Evolutionary conservation across 2,888 invertebrate species (phyloP).

Genomic region (Philopedon plagiatum): DNA sequence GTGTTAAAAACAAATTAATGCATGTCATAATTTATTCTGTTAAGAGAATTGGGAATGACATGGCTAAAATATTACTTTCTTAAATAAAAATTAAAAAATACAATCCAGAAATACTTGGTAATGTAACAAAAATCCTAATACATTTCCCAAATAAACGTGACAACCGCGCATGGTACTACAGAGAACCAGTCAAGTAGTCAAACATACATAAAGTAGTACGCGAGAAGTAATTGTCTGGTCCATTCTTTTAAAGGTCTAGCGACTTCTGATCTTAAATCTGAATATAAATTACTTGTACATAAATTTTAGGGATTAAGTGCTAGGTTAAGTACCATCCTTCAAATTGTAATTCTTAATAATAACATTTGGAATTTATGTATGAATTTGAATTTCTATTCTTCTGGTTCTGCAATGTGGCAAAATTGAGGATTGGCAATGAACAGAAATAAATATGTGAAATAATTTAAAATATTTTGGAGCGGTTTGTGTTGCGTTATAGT

Average conservation of each 20-base stretch:
- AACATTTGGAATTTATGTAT: constrained; percentile 13
- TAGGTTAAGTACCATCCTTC: background rate
- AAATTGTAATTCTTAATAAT: constrained; percentile 2
- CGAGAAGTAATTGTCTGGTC: constrained; percentile 49
- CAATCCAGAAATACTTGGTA: background rate
- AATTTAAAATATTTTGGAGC: no score
- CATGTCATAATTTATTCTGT: background rate
- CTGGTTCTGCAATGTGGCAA: background rate
- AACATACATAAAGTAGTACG: constrained; percentile 45
- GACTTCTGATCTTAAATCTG: constrained; percentile 44
- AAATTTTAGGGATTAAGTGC: background rate
- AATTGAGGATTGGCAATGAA: background rate
- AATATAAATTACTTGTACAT: constrained; percentile 52
- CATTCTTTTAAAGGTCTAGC: constrained; percentile 60
- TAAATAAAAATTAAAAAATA: no score
- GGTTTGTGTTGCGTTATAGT: no score
- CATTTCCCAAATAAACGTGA: constrained; percentile 14
- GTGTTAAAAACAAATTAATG: background rate
- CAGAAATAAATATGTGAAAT: background rate
- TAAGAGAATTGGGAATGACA: background rate
- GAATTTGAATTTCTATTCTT: background rate
- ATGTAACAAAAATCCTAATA: background rate
- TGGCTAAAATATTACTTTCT: no score
- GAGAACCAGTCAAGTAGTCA: constrained; percentile 50
- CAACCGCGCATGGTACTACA: constrained; percentile 50